These are phyloP conservation scores for Tragelaphus imberbis DNA, from an alignment of 2,113 vertebrate genomes.

Conservation along the genomic window DNA sequence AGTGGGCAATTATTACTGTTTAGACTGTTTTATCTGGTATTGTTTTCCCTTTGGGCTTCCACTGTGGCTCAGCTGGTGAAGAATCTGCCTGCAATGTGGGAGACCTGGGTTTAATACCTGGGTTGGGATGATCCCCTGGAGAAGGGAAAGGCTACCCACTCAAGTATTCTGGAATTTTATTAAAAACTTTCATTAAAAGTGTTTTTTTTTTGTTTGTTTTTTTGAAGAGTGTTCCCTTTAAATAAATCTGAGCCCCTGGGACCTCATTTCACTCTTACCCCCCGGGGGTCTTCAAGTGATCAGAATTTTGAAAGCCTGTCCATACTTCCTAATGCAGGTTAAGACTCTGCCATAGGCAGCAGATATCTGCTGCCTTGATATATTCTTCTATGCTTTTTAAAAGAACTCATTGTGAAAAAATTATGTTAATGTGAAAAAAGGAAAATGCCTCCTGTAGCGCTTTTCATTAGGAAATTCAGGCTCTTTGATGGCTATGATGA, in stretches of 20 bases:
- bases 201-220: neutral
- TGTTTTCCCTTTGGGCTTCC: neutral
- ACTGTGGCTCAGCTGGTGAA: neutral
- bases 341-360: neutral
- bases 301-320: neutral
- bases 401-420: neutral
- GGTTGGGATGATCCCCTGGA: neutral
- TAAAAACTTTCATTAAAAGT: neutral
- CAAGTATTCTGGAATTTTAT: neutral
- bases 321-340: neutral
- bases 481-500: neutral
- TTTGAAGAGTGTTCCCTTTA: neutral
- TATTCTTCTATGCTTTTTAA: neutral
- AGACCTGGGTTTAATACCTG: neutral
- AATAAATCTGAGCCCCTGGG: neutral
- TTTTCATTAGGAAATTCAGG: neutral
- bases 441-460: neutral
- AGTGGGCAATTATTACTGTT: neutral
- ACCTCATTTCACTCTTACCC: neutral
- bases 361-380: neutral
- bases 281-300: neutral
- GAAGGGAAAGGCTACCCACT: neutral
- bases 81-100: neutral
- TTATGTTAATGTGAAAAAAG: neutral
- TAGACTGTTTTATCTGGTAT: neutral